phyloP scores from a whole-genome alignment of 2,888 invertebrate species.

The Tyria jacobaeae region DNA sequence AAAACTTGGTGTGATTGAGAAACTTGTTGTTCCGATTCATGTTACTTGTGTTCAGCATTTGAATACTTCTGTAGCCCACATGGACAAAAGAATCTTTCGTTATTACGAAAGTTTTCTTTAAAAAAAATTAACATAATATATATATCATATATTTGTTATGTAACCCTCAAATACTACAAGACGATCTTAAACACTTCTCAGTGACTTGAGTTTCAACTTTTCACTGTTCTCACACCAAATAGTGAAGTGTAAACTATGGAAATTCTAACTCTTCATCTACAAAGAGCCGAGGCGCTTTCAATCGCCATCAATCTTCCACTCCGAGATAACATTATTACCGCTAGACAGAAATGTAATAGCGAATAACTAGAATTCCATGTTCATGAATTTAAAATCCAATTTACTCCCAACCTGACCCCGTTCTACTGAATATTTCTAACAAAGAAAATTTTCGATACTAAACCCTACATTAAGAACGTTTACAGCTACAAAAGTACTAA shows the following conservation, averaged over 20 bases:
- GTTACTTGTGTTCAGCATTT: no score
- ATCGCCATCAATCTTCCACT: slow-evolving; percentile 9
- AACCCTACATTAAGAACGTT: not conserved
- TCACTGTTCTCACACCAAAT: not conserved
- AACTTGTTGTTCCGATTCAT: no score
- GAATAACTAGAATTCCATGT: slow-evolving; percentile 6
- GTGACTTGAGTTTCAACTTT: no score
- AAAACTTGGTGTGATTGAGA: no score
- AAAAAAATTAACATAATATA: no score
- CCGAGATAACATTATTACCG: slow-evolving; percentile 16
- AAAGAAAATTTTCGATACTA: not conserved
- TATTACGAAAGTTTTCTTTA: no score
- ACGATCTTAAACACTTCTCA: not conserved
- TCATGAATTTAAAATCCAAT: slow-evolving; percentile 15
- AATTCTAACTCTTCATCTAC: not conserved
- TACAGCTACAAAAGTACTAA: not conserved
- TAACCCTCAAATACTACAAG: not conserved
- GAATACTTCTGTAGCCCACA: no score
- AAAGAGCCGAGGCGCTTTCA: no score
- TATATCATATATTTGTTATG: no score
- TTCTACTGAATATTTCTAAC: not conserved
- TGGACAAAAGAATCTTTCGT: no score
- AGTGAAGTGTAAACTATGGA: not conserved
- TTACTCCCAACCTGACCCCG: not conserved
- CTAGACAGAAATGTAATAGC: slow-evolving; percentile 12